Evolutionary conservation across 2,113 vertebrate genomes (phyloP).

Genomic region (Hippopotamus amphibius): DNA sequence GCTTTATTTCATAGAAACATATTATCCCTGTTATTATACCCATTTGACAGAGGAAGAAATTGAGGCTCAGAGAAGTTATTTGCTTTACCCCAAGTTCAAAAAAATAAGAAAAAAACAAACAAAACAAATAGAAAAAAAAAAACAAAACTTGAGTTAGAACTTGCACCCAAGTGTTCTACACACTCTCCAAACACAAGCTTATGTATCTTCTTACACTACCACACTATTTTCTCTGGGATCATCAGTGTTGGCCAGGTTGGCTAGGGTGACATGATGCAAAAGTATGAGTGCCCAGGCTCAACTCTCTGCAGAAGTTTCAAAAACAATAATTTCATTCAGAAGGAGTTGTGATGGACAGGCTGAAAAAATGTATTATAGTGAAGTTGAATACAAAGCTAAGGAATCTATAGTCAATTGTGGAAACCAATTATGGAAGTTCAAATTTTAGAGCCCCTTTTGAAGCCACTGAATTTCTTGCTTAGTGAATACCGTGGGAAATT

Average conservation of each 20-base stretch:
- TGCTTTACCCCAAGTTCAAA: not conserved
- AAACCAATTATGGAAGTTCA: not conserved
- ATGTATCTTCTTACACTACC: not conserved
- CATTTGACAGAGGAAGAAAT: not conserved
- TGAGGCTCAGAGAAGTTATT: not conserved
- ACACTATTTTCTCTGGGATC: not conserved
- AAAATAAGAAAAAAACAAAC: too few relatives aligned
- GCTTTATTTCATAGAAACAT: not conserved
- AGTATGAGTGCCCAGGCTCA: rapidly evolving
- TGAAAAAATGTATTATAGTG: not conserved
- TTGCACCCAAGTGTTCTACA: not conserved
- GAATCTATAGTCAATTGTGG: not conserved
- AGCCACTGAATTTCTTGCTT: too few relatives aligned
- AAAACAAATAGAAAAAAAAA: too few relatives aligned
- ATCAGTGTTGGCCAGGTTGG: too few relatives aligned
- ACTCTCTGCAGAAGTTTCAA: not conserved
- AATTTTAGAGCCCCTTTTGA: not conserved
- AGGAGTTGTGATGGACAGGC: not conserved
- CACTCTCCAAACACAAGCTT: not conserved
- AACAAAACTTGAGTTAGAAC: not conserved
- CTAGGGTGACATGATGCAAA: not conserved
- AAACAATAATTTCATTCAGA: not conserved
- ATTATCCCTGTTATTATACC: not conserved
- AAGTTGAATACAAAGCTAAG: not conserved
- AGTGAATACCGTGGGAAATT: not conserved